These are phyloP conservation scores for Sussaba pulchella DNA, from an alignment of 2,888 invertebrate genomes.

Conservation along the genomic window DNA sequence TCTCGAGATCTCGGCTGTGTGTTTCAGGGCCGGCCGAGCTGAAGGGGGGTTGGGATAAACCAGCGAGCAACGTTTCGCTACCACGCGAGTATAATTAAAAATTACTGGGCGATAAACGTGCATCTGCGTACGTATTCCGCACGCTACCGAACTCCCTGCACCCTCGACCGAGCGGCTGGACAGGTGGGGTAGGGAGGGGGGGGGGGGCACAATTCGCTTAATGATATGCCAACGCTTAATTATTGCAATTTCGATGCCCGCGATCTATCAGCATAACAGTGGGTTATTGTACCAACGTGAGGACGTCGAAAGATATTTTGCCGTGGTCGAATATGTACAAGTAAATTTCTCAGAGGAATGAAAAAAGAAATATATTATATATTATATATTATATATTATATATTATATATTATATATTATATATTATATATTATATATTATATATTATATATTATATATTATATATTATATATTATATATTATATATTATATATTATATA, in stretches of 20 bases:
- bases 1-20: no score
- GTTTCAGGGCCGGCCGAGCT: constrained; percentile 32
- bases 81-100: constrained; percentile 78
- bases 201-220: constrained; percentile 54
- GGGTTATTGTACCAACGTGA: constrained; percentile 13
- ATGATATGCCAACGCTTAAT: constrained; percentile 66
- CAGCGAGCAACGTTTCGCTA: constrained; percentile 30
- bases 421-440: no score
- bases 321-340: no score
- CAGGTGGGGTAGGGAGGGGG: constrained; percentile 9
- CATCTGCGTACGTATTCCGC: constrained; percentile 29
- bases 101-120: constrained; percentile 73
- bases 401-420: no score
- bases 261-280: constrained; percentile 41
- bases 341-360: no score
- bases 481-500: no score
- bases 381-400: no score
- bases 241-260: constrained; percentile 45
- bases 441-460: no score
- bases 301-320: constrained; percentile 15
- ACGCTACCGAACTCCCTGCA: neutral
- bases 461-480: no score
- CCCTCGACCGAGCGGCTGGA: no score
- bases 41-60: neutral
- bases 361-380: no score